A percentile compares a stretch with the other conserved stretches of the same genome.
Conservation (phyloP, 2,113 vertebrate species). For the Gila orcuttii region DNA sequence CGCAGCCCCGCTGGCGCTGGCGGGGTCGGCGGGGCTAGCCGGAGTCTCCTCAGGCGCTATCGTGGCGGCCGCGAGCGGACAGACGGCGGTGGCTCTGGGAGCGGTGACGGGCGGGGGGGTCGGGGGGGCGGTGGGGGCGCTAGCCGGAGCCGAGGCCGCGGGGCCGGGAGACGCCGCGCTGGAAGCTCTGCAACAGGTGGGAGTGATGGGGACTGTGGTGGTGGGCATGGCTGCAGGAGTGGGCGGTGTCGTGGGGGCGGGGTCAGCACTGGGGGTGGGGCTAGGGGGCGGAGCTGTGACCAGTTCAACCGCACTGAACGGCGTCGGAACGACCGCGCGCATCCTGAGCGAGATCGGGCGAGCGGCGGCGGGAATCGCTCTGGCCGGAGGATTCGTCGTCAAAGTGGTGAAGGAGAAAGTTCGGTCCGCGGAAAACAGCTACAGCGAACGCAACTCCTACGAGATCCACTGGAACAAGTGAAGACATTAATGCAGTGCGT, state of each 20-base stretch:
- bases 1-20: constrained; percentile 69
- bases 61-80: constrained; percentile 65
- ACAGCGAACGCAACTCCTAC: constrained; percentile 69
- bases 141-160: constrained; percentile 64
- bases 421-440: constrained; percentile 35
- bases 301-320: constrained; percentile 16
- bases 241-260: constrained; percentile 68
- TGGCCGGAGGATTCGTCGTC: constrained; percentile 70
- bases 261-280: constrained; percentile 63
- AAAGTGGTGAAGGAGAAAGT: constrained; percentile 75
- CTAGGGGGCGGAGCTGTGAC: constrained; percentile 57
- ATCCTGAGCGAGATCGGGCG: constrained; percentile 70
- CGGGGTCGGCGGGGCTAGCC: constrained; percentile 61
- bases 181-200: constrained; percentile 70
- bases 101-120: constrained; percentile 70
- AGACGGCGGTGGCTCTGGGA: constrained; percentile 68
- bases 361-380: constrained; percentile 64
- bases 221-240: constrained; percentile 70
- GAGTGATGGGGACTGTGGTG: constrained; percentile 63
- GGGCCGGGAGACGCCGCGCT: constrained; percentile 65
- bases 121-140: constrained; percentile 68
- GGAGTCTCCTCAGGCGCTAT: constrained; percentile 67
- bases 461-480: constrained; percentile 77
- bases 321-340: constrained; percentile 33
- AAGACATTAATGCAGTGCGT: constrained; percentile 7